Base-by-base conservation (phyloP, 2,113 vertebrate species). In the Thunnus maccoyii region DNA sequence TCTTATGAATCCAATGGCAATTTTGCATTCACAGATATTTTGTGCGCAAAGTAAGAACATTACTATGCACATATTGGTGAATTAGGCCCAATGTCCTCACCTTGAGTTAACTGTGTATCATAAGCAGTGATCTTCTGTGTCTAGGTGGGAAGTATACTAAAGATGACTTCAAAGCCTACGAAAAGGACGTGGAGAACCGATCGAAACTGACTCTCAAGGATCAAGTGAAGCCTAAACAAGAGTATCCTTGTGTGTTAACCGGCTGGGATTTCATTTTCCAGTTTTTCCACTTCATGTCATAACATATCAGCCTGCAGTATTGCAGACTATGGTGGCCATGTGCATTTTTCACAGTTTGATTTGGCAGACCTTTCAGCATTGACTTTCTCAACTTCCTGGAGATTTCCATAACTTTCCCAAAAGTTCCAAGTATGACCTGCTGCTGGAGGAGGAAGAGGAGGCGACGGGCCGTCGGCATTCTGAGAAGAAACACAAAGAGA, bases 141-240 rank as follows among this genome's bases (percentile, higher is more conserved):
- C 47, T 17, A 99, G 98, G 97, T 90, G 98, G 97, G 20, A 97
- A 94, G 13, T 99, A 99, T 47, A 97, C 95, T 18, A 99, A 98
- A 84, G 97, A 96, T 0, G 98, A 99, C 92, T 99, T 99, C 91
- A 98, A 96, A 85, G 97, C 97, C 9, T 99, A 98, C 2, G 98
- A 99, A 91, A 98, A 97, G 51, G 96, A 97, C 20, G 72, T 85
- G 78, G 94, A 96, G 60, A 97, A 84, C 89, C 82, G 93, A 74
- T 95, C 96, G 36, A 99, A 98, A 89, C 86, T 99, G 93, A 90
- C 96, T 77, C 91, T 99, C 63, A 99, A 99, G 87, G 97, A 99
- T 58, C 97, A 97, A 90, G 87, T 91, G 18, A 99, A 97, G 80
- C 96, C 95, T 55, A 97, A 96, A 85, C 97, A 97, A 78, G 97